Base-by-base conservation (phyloP, 2,113 vertebrate species). In the Notarius quadriscutis region DNA sequence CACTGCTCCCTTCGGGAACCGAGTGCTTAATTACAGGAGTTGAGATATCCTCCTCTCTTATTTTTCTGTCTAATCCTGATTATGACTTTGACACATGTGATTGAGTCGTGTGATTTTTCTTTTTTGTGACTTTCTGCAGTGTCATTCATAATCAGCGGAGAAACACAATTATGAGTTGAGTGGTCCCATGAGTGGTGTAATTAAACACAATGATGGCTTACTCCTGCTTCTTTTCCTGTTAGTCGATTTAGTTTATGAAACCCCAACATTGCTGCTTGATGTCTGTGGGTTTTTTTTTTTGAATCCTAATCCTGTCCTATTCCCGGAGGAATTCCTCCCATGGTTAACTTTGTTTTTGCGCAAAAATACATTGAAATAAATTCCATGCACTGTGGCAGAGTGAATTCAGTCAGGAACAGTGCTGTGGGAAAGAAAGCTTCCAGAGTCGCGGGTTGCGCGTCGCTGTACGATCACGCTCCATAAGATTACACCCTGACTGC, bases 171-270 rank as follows among this genome's bases (percentile, higher is more conserved):
- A 86, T 22, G 69, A 72, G 51, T 15, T 12, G 25, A 84, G 80
- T 34, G 72, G 57, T 88, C 81, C 84, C 80, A 6, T 12, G 83
- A 87, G 86, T n/a, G 72, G 71, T 12, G 34, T 62, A 83, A 89
- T 85, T 87, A 87, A 87, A 85, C 86, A 83, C 84, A 22, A 53
- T 83, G 86, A 82, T 72, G 58, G 77, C 83, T 87, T 74, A 85
- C 82, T 78, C 78, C 41, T 1, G 7, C 63, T 72, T 14, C 15
- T 12, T 80, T 87, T 41, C 62, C 27, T 58, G 63, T 57, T 67
- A n/a, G 62, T 34, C 60, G 17, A 30, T 41, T 18, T 62, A 11
- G 25, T 51, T 1, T 55, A 51, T 14, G n/a, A 55, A 57, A 55
- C 11, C 0, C 55, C 30, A 34, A 20, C 4, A 48, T 48, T 72